Evolutionary conservation across 1,140 invertebrate species (phyloP).

Genomic region (Eciton burchellii): DNA sequence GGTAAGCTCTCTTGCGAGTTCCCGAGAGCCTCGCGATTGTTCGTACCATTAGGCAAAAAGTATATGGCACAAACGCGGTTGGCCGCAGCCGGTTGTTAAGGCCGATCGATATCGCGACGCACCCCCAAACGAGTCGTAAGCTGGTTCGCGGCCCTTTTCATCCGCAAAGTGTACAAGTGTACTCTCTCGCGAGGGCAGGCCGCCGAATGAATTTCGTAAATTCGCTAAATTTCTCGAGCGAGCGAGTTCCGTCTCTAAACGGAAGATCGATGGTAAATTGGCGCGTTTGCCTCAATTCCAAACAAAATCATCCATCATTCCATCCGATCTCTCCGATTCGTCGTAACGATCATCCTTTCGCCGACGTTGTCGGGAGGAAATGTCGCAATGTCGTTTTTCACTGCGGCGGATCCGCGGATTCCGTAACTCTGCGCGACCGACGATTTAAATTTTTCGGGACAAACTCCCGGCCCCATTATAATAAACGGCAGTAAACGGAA

Average conservation of each 20-base stretch:
- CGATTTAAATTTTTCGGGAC: constrained; percentile 46
- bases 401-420: too few species aligned
- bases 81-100: constrained; percentile 43
- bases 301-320: not conserved
- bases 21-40: constrained; percentile 16
- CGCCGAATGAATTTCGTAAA: constrained; percentile 1
- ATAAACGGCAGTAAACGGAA: constrained; percentile 35
- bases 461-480: constrained; percentile 46
- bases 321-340: not conserved
- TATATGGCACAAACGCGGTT: constrained; percentile 11
- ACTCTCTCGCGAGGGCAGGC: not conserved
- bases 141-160: constrained; percentile 18
- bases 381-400: constrained; percentile 35
- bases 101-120: constrained; percentile 60
- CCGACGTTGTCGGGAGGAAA: not conserved
- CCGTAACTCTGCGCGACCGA: constrained; percentile 29
- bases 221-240: constrained; percentile 10
- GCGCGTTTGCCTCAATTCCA: constrained; percentile 44
- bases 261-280: not conserved
- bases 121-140: constrained; percentile 3
- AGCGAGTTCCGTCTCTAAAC: constrained; percentile 36
- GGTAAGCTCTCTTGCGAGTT: constrained; percentile 45
- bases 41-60: constrained; percentile 58
- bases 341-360: not conserved
- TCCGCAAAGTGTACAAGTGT: constrained; percentile 14